Conservation (phyloP, 2,113 vertebrate genomes). For the Sula dactylatra region DNA sequence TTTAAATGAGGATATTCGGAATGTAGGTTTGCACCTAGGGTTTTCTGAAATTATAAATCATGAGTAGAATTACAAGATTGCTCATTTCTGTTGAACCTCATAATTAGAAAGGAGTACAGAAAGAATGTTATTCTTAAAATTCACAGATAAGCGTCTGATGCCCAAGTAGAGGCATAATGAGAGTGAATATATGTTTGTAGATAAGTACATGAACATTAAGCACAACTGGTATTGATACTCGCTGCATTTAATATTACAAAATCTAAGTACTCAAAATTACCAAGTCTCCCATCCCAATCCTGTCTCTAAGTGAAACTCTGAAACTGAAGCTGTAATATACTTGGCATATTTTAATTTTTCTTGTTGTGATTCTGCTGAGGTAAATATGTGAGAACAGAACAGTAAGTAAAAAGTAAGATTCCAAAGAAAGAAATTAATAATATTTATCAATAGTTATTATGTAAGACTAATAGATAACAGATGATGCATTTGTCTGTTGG, state of each 20-base stretch:
- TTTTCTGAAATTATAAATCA: conserved; percentile 57
- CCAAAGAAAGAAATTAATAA: neutral
- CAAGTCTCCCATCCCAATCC: neutral
- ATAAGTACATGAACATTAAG: neutral
- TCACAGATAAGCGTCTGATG: neutral
- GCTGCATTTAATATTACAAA: neutral
- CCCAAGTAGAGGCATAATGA: neutral
- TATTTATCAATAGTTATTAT: neutral
- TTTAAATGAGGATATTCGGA: conserved; percentile 59
- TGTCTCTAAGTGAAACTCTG: neutral
- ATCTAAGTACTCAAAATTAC: neutral
- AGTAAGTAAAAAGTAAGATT: neutral
- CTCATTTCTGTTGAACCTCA: neutral
- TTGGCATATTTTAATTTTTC: neutral
- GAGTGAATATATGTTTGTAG: neutral
- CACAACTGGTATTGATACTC: neutral
- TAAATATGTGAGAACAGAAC: neutral
- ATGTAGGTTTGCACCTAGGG: conserved; percentile 16
- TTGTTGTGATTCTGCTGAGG: neutral
- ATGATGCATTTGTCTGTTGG: neutral
- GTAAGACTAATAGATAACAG: neutral
- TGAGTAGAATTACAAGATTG: neutral
- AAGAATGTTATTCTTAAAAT: neutral
- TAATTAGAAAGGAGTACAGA: conserved; percentile 11
- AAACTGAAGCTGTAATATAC: neutral